phyloP scores from a whole-genome alignment of 2,797 vertebrate species.

The Myotis findleyi region DNA sequence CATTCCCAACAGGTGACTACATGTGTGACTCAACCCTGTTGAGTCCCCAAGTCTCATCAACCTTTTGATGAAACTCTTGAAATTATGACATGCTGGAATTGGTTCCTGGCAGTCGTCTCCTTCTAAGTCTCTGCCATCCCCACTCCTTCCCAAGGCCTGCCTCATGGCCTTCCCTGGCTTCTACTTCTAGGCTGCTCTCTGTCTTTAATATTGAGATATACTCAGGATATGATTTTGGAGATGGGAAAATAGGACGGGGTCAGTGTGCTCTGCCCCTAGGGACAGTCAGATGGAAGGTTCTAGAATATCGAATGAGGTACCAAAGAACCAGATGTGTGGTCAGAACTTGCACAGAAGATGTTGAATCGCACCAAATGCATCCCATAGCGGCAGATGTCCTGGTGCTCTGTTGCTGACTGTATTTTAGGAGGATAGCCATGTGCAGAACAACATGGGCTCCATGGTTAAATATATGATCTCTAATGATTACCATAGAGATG shows the following conservation, averaged over 20 bases:
- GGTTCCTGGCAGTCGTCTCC: not conserved
- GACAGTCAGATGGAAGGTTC: not conserved
- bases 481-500: not conserved
- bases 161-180: not conserved
- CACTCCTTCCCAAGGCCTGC: not conserved
- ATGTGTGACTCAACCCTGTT: too few relatives aligned
- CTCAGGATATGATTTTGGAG: not conserved
- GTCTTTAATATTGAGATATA: conserved; percentile 3
- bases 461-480: not conserved
- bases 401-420: not conserved
- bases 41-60: too few relatives aligned
- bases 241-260: not conserved
- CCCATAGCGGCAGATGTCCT: not conserved
- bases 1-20: too few relatives aligned
- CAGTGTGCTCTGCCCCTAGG: not conserved
- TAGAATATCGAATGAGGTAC: not conserved
- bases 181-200: not conserved
- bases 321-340: not conserved
- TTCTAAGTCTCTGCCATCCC: not conserved
- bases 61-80: too few relatives aligned
- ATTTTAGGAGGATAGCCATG: not conserved
- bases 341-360: not conserved
- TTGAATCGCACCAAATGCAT: not conserved
- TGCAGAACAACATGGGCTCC: not conserved
- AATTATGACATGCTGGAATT: too few relatives aligned